These are phyloP conservation scores for Erpobdella octoculata DNA, from an alignment of 2,888 invertebrate species.

Conservation along the genomic window DNA sequence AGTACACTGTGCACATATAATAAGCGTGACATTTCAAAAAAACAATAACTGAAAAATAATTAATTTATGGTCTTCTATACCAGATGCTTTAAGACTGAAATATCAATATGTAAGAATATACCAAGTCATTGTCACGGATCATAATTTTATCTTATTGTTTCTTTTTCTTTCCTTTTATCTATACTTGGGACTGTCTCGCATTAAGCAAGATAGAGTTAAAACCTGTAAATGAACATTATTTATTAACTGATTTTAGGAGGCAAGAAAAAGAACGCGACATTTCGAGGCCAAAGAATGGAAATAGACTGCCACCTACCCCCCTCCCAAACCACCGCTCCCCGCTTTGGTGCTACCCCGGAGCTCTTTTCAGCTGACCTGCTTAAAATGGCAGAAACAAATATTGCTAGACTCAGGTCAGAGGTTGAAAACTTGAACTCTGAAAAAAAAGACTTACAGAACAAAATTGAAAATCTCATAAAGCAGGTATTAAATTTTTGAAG, in stretches of 20 bases:
- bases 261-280: constrained; percentile 40
- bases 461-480: constrained; percentile 46
- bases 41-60: no score
- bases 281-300: constrained; percentile 52
- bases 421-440: constrained; percentile 41
- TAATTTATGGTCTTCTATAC: no score
- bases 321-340: neutral
- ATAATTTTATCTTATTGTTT: no score
- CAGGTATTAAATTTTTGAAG: constrained; percentile 42
- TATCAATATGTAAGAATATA: no score
- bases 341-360: constrained; percentile 43
- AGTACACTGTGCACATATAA: no score
- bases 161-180: no score
- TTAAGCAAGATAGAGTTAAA: no score
- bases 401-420: constrained; percentile 45
- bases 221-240: no score
- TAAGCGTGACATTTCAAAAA: no score
- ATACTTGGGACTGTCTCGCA: no score
- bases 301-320: constrained; percentile 48
- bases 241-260: neutral
- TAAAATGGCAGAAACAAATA: constrained; percentile 48
- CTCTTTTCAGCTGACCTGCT: constrained; percentile 50
- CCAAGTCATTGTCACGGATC: no score
- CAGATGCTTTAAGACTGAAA: no score
- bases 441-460: constrained; percentile 46